A percentile compares a stretch with the other conserved stretches of the same genome.
phyloP scores from a whole-genome alignment of 2,113 vertebrate species.

The Nothobranchius kuhntae region DNA sequence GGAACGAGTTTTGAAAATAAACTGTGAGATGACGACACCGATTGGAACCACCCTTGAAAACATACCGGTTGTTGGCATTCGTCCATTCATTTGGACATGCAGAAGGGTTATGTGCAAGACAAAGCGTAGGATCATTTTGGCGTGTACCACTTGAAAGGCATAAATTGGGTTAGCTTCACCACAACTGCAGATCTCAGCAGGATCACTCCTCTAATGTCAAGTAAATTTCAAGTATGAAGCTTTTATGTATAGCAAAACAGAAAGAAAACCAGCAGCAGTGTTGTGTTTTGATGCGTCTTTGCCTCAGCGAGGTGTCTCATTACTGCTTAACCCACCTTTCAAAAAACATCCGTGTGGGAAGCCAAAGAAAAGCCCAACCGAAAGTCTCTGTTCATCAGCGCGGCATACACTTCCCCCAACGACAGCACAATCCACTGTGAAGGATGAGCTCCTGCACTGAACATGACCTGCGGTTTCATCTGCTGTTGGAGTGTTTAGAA shows the following conservation, averaged over 20 bases:
- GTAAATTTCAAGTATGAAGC: conserved; percentile 10
- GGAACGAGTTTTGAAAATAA: conserved; percentile 59
- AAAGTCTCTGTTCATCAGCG: conserved; percentile 51
- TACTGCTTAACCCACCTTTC: conserved; percentile 29
- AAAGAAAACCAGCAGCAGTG: neutral
- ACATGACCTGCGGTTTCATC: conserved; percentile 66
- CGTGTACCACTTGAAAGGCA: conserved; percentile 21
- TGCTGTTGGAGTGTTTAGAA: conserved; percentile 49
- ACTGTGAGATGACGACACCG: conserved; percentile 70
- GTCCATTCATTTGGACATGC: neutral
- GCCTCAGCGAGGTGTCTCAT: conserved; percentile 59
- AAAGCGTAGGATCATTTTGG: conserved; percentile 1
- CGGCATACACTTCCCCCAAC: conserved; percentile 15
- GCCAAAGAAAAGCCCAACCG: conserved; percentile 13
- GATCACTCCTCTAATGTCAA: conserved; percentile 44
- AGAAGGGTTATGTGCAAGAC: conserved; percentile 5
- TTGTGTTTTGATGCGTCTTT: conserved; percentile 39
- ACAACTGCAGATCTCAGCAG: conserved; percentile 22
- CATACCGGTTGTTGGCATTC: conserved; percentile 11
- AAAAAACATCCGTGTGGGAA: conserved; percentile 14
- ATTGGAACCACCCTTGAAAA: conserved; percentile 50
- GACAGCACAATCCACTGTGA: conserved; percentile 64
- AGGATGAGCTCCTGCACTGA: conserved; percentile 59
- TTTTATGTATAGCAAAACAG: conserved; percentile 14
- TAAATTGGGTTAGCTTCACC: conserved; percentile 36